Percentiles rank a stretch among this genome's conserved stretches.
phyloP scores from a whole-genome alignment of 2,113 vertebrate genomes.

The Nothoprocta pentlandii region DNA sequence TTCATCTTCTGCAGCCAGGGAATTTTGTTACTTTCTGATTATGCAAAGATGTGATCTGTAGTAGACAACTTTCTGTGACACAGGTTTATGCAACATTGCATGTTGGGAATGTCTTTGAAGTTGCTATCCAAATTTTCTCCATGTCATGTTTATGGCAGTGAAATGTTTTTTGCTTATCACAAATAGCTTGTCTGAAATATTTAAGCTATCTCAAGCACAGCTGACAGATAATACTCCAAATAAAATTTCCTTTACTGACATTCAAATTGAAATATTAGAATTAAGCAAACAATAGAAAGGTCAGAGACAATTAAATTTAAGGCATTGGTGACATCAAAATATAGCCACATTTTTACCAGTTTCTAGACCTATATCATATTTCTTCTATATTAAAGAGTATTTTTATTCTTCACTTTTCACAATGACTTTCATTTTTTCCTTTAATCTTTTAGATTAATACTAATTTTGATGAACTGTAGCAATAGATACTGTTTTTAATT shows the following conservation, averaged over 20 bases:
- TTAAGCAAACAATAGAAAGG: neutral
- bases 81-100: neutral
- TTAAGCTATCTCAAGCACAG: neutral
- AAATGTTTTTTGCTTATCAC: neutral
- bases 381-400: neutral
- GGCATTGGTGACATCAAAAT: neutral
- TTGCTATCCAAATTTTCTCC: neutral
- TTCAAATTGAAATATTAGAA: neutral
- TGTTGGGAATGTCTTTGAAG: neutral
- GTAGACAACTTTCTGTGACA: neutral
- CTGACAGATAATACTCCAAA: neutral
- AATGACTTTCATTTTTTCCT: neutral
- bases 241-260: neutral
- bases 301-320: neutral
- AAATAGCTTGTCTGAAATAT: neutral
- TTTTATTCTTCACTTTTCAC: neutral
- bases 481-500: neutral
- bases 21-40: neutral
- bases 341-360: neutral
- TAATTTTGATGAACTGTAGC: neutral
- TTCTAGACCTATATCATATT: neutral
- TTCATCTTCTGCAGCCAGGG: neutral
- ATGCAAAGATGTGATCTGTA: neutral
- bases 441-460: neutral
- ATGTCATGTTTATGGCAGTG: neutral